phyloP scores from a whole-genome alignment of 2,113 vertebrate genomes.

The Nicator chloris region DNA sequence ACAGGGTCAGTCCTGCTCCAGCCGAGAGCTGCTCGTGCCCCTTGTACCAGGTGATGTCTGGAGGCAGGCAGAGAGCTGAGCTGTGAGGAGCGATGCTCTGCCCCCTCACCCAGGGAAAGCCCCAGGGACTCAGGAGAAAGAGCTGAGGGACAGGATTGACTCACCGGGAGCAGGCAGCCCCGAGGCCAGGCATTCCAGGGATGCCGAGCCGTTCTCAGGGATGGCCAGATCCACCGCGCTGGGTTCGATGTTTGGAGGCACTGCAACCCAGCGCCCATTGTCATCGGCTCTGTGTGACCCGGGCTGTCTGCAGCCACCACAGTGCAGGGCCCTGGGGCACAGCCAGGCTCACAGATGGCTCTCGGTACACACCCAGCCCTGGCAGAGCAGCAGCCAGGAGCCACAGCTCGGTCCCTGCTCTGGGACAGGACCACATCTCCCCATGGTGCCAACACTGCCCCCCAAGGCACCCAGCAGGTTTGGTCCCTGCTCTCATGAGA shows the following conservation, averaged over 20 bases:
- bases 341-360: rapidly evolving
- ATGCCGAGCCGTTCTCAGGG: conserved; percentile 38
- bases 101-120: neutral
- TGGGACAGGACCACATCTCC: neutral
- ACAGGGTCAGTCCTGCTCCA: neutral
- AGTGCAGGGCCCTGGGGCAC: rapidly evolving
- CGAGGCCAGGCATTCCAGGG: conserved; percentile 71
- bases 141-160: rapidly evolving
- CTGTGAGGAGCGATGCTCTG: neutral
- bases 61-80: neutral
- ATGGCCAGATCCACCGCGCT: conserved; percentile 8
- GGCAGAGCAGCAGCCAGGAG: neutral
- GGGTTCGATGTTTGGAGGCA: conserved; percentile 73
- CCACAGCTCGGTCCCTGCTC: rapidly evolving
- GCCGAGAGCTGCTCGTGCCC: neutral
- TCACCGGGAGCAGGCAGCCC: conserved; percentile 70
- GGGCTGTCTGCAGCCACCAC: neutral
- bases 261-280: neutral
- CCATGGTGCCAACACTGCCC: neutral
- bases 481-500: neutral
- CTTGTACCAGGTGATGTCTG: conserved; percentile 73
- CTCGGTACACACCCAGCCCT: rapidly evolving
- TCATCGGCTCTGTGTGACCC: rapidly evolving
- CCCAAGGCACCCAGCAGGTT: neutral
- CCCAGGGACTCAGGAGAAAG: rapidly evolving